Percentiles rank a stretch among this genome's conserved stretches.
Evolutionary conservation across 1,140 invertebrate species (phyloP).

Genomic region (Ostrea edulis): DNA sequence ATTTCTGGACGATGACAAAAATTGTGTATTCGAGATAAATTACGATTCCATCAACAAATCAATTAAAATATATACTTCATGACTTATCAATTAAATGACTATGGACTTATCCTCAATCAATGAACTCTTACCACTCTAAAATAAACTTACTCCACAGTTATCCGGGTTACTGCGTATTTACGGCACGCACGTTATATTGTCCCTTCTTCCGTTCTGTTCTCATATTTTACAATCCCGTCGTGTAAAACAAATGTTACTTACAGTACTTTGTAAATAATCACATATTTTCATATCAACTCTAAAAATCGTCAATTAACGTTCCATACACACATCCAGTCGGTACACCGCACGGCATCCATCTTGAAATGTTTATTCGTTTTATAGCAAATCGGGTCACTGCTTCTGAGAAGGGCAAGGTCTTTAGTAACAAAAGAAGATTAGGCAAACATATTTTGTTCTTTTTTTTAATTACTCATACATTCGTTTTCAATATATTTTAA

Average conservation of each 20-base stretch:
- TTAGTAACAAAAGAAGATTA: not conserved
- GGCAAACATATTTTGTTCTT: too few relatives aligned
- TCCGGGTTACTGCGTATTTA: not conserved
- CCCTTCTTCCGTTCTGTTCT: not conserved
- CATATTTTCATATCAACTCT: not conserved
- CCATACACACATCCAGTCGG: not conserved
- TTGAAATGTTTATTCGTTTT: conserved; percentile 27
- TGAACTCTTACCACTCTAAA: not conserved
- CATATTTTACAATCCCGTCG: conserved; percentile 7
- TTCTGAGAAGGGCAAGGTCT: conserved; percentile 22
- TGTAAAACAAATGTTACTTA: not conserved
- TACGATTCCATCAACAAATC: too few relatives aligned
- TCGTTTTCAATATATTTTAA: too few relatives aligned
- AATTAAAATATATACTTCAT: not conserved
- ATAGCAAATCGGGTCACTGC: conserved; percentile 15
- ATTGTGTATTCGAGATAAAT: not conserved
- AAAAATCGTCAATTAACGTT: not conserved
- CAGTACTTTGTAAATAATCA: not conserved
- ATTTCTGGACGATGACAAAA: not conserved
- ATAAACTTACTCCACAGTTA: not conserved
- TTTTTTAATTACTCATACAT: too few relatives aligned
- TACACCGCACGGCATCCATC: not conserved
- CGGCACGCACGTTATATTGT: not conserved
- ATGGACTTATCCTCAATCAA: not conserved
- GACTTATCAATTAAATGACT: not conserved